Percentiles rank a stretch among this genome's conserved stretches.
Conservation (phyloP, 2,888 invertebrate genomes). For the Automeris io region DNA sequence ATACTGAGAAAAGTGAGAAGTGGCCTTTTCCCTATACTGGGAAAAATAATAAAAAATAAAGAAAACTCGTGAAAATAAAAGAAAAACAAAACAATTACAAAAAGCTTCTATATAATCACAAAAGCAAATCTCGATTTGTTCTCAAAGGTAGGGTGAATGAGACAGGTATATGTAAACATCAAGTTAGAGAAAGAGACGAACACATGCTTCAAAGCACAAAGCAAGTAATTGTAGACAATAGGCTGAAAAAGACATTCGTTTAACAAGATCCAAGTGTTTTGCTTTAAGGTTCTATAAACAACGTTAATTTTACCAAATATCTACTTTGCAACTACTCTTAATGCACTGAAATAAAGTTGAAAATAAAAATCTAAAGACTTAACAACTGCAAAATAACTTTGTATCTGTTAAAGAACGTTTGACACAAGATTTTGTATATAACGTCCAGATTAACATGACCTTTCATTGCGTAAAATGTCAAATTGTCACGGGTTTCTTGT, state of each 20-base stretch:
- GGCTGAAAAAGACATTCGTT: constrained; percentile 75
- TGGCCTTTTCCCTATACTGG: too few species aligned
- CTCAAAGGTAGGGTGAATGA: constrained; percentile 1
- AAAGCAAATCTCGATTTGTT: background rate
- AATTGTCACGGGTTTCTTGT: background rate
- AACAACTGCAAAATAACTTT: background rate
- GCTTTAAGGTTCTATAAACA: constrained; percentile 48
- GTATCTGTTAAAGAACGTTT: constrained; percentile 1
- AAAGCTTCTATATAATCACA: background rate
- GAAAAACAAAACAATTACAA: background rate
- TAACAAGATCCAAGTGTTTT: constrained; percentile 72
- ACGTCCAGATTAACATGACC: background rate
- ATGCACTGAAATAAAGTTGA: background rate
- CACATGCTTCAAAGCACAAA: constrained; percentile 47
- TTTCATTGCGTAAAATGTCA: constrained; percentile 4
- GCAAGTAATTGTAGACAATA: constrained; percentile 74
- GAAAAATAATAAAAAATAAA: too few species aligned
- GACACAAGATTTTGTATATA: constrained; percentile 5
- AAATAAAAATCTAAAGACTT: background rate
- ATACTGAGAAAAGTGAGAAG: too few species aligned
- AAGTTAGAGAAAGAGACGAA: constrained; percentile 32
- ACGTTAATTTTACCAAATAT: constrained; percentile 18
- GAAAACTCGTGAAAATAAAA: too few species aligned
- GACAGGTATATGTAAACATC: background rate
- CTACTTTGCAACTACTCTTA: background rate